phyloP scores from a whole-genome alignment of 2,113 vertebrate species.

The Mus spicilegus region DNA sequence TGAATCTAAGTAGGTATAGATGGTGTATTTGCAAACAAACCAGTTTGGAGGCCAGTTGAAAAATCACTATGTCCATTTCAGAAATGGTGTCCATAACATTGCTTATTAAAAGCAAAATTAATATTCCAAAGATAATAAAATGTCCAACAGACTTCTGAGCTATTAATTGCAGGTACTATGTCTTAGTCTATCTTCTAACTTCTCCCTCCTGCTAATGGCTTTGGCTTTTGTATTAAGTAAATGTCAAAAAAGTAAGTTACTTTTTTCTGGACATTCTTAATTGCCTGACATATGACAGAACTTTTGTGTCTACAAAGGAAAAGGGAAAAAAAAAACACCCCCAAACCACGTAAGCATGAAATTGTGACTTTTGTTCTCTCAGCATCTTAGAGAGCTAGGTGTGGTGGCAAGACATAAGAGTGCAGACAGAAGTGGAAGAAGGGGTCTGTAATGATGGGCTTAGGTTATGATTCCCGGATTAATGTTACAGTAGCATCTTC shows the following conservation, averaged over 20 bases:
- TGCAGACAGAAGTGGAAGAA: background rate
- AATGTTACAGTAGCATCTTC: background rate
- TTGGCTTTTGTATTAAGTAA: background rate
- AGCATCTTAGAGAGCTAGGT: background rate
- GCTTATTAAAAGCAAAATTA: background rate
- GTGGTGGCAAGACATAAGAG: fast-evolving
- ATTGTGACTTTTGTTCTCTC: background rate
- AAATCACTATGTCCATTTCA: background rate
- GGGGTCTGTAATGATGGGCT: background rate
- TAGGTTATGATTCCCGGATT: background rate
- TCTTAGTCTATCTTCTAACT: background rate
- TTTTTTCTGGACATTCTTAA: background rate
- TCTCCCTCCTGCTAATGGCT: fast-evolving
- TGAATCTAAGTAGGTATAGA: background rate
- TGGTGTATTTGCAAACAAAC: background rate
- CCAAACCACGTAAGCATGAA: background rate
- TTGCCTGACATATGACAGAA: background rate
- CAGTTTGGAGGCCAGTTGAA: background rate
- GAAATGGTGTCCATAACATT: background rate
- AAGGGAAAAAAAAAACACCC: background rate
- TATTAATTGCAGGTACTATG: background rate
- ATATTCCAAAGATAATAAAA: background rate
- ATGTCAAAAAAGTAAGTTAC: background rate
- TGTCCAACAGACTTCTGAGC: background rate
- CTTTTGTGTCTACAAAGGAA: background rate